Evolutionary conservation across 2,888 invertebrate species (phyloP).

Genomic region (Dicycla oo): DNA sequence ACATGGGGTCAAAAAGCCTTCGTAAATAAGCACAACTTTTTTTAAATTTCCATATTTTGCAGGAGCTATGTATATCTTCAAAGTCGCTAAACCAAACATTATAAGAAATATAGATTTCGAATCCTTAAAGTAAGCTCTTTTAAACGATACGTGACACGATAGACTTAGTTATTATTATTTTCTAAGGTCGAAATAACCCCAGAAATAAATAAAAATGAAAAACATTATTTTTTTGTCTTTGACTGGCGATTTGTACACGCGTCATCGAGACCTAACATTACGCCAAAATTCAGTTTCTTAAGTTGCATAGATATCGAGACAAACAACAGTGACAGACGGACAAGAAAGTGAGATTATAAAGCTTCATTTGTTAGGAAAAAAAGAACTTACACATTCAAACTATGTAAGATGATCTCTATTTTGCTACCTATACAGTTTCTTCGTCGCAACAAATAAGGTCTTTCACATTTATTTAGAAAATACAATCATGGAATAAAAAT

Average conservation of each 20-base stretch:
- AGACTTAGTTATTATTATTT: background rate
- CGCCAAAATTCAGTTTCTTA: background rate
- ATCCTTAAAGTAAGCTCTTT: background rate
- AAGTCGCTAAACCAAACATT: background rate
- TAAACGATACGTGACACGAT: background rate
- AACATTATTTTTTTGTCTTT: background rate
- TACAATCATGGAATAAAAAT: constrained; percentile 40
- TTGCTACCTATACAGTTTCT: background rate
- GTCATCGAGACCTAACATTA: background rate
- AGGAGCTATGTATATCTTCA: background rate
- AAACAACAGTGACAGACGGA: background rate
- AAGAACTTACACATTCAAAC: background rate
- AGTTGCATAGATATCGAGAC: background rate
- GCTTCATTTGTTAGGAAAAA: background rate
- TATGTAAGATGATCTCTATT: background rate
- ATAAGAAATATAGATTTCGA: background rate
- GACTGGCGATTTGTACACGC: background rate
- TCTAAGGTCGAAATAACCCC: background rate
- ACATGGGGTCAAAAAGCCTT: background rate
- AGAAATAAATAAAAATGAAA: background rate
- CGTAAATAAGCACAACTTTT: background rate
- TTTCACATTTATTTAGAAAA: constrained; percentile 19
- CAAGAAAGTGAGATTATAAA: background rate
- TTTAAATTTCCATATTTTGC: background rate
- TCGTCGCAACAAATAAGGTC: background rate